These are phyloP conservation scores for Girardia tigrina DNA, from an alignment of 2,888 invertebrate species.

Conservation along the genomic window DNA sequence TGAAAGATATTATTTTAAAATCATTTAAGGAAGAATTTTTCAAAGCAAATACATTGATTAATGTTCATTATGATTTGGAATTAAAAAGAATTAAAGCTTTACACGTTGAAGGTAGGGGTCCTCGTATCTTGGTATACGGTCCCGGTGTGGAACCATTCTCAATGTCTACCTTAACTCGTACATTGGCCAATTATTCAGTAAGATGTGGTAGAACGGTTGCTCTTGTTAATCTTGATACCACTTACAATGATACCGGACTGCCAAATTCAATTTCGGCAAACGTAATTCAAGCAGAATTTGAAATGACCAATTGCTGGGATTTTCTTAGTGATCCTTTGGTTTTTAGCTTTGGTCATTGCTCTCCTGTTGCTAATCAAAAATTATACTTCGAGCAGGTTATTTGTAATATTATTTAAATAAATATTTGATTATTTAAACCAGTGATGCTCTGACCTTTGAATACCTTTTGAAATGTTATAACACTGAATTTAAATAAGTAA, in stretches of 20 bases:
- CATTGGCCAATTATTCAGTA: background rate
- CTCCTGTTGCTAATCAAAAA: background rate
- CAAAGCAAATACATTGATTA: background rate
- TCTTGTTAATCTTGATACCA: background rate
- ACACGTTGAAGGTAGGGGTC: background rate
- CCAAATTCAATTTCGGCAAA: background rate
- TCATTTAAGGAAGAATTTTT: background rate
- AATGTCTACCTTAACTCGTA: background rate
- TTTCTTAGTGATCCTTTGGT: background rate
- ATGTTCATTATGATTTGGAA: slow-evolving; percentile 18
- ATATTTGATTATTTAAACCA: too few relatives aligned
- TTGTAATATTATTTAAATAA: too few relatives aligned
- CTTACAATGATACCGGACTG: background rate
- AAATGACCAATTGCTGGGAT: background rate
- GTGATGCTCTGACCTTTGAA: too few relatives aligned
- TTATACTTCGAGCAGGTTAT: slow-evolving; percentile 17
- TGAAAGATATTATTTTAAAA: background rate
- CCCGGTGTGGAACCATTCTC: background rate
- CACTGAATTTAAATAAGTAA: too few relatives aligned
- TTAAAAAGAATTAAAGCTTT: background rate
- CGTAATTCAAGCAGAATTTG: background rate
- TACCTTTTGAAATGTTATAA: too few relatives aligned
- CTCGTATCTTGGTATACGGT: background rate
- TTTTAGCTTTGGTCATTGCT: background rate
- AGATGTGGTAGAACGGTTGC: background rate